These are phyloP conservation scores for Notarius lentiginosus DNA, from an alignment of 2,113 vertebrate genomes.

Conservation along the genomic window DNA sequence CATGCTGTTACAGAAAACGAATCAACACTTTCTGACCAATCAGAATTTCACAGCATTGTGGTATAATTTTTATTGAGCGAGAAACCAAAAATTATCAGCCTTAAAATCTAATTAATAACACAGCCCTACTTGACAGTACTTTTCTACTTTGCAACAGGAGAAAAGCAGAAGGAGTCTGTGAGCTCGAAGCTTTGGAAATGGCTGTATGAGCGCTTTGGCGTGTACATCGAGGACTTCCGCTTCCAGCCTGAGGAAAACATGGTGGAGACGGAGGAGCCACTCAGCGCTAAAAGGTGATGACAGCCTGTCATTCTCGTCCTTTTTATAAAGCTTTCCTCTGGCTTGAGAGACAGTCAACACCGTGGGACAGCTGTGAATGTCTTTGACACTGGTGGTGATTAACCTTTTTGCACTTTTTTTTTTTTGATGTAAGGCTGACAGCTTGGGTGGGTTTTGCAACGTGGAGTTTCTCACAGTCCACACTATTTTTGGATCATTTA, in stretches of 20 bases:
- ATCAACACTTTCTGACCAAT: background rate
- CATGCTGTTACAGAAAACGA: background rate
- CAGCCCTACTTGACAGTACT: background rate
- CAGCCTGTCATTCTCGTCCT: background rate
- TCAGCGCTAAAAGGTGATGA: conserved; percentile 89
- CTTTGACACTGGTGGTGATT: background rate
- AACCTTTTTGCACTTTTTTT: background rate
- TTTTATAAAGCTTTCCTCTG: background rate
- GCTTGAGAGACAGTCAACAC: background rate
- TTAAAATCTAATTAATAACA: background rate
- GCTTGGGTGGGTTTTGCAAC: background rate
- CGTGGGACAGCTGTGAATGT: background rate
- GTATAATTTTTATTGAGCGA: background rate
- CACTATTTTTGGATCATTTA: background rate
- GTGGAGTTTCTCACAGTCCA: background rate
- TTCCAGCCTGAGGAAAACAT: conserved; percentile 89
- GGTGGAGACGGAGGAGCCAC: conserved; percentile 89
- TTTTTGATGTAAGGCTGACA: background rate
- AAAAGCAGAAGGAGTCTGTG: conserved; percentile 79
- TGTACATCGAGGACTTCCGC: conserved; percentile 90
- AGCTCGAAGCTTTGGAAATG: conserved; percentile 81
- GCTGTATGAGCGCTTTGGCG: conserved; percentile 82
- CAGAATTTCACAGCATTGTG: background rate
- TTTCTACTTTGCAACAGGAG: conserved; percentile 58
- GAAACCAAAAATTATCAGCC: background rate